These are phyloP conservation scores for Ascaphus truei DNA, from an alignment of 2,113 vertebrate genomes.

Conservation along the genomic window DNA sequence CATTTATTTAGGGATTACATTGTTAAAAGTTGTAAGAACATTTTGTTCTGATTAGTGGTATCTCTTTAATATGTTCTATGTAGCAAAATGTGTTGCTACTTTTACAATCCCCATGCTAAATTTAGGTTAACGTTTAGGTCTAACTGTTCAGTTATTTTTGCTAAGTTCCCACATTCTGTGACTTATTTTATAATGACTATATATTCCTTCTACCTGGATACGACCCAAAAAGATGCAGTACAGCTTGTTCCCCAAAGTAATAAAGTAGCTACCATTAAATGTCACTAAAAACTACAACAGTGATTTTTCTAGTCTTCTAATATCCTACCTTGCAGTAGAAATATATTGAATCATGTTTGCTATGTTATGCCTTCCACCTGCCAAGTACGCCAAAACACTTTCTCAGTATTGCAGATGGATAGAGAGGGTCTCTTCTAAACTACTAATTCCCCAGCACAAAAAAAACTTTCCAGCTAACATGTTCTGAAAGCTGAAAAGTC, in stretches of 20 bases:
- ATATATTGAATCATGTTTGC: background rate
- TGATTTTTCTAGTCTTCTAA: background rate
- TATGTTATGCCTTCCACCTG: background rate
- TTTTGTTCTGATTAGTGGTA: background rate
- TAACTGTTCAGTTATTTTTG: background rate
- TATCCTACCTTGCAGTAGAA: background rate
- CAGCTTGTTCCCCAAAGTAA: background rate
- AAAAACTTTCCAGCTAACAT: background rate
- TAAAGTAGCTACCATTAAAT: constrained; percentile 1
- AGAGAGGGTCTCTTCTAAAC: background rate
- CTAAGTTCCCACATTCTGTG: background rate
- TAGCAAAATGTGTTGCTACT: background rate
- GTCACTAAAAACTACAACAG: constrained; percentile 4
- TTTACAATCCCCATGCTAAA: background rate
- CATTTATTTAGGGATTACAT: no score
- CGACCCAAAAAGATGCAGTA: background rate
- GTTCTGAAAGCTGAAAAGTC: no score
- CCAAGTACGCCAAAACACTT: background rate
- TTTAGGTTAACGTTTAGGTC: background rate
- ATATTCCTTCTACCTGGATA: background rate
- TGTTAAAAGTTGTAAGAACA: background rate
- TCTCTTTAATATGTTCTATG: background rate
- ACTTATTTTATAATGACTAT: background rate
- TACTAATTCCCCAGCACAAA: background rate
- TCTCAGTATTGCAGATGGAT: background rate